Evolutionary conservation across 2,797 vertebrate species (phyloP).

Genomic region (Phaenicophaeus curvirostris): DNA sequence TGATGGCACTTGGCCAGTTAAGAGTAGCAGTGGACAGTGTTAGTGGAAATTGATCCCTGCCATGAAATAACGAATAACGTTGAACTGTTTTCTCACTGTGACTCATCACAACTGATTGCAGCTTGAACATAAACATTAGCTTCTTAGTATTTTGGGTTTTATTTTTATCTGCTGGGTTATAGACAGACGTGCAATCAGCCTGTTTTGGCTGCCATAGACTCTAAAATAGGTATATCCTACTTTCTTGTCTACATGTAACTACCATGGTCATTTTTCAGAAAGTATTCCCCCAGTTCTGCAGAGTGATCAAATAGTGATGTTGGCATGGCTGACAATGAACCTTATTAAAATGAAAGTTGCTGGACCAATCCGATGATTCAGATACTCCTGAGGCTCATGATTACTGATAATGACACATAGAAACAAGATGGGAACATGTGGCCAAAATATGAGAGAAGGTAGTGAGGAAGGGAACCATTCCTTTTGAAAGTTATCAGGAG

Average conservation of each 20-base stretch:
- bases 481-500: neutral
- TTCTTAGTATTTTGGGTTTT: neutral
- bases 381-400: neutral
- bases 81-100: neutral
- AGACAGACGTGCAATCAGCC: neutral
- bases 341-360: neutral
- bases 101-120: neutral
- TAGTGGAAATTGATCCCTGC: neutral
- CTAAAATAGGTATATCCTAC: neutral
- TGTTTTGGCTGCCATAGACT: neutral
- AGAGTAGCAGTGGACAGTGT: neutral
- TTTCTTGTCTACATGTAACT: neutral
- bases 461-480: neutral
- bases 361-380: neutral
- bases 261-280: neutral
- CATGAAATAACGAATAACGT: accelerated
- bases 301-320: neutral
- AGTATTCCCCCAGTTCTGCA: neutral
- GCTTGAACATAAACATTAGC: neutral
- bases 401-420: neutral
- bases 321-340: neutral
- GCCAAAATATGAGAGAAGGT: neutral
- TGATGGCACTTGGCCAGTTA: neutral
- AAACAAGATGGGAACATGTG: neutral
- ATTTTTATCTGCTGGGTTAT: neutral